Conservation (phyloP, 2,888 invertebrate genomes). For the Baccha elongata region DNA sequence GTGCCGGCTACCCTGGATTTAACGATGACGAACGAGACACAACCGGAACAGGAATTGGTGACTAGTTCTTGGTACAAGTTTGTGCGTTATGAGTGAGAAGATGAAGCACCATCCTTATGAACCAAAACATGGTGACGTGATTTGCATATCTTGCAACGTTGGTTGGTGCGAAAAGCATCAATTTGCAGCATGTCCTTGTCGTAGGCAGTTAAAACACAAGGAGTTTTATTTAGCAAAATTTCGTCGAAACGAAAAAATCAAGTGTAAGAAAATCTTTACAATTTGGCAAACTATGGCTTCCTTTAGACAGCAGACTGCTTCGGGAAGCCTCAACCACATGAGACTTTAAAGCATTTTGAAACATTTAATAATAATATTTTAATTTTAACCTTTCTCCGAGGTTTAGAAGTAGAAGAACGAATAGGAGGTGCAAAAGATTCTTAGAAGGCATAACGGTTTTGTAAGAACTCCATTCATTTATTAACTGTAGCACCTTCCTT, state of each 20-base stretch:
- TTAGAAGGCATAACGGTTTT: conserved; percentile 23
- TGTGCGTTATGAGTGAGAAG: background rate
- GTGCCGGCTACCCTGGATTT: background rate
- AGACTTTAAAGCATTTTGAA: conserved; percentile 4
- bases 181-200: conserved; percentile 1
- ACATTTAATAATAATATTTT: no score
- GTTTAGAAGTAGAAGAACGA: background rate
- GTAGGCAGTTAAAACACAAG: conserved; percentile 31
- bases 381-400: conserved; percentile 1
- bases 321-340: conserved; percentile 2
- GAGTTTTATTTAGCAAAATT: conserved; percentile 10
- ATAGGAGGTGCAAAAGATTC: conserved; percentile 20
- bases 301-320: conserved; percentile 21
- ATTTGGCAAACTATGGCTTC: background rate
- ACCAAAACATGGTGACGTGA: no score
- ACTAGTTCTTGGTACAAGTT: no score
- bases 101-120: background rate
- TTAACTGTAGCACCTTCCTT: conserved; percentile 19
- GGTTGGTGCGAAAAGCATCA: background rate
- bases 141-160: conserved; percentile 14
- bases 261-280: conserved; percentile 22
- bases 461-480: conserved; percentile 27
- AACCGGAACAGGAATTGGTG: background rate
- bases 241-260: conserved; percentile 13
- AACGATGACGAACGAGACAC: background rate